Conservation (phyloP, 2,113 vertebrate species). For the Haemorhous mexicanus region DNA sequence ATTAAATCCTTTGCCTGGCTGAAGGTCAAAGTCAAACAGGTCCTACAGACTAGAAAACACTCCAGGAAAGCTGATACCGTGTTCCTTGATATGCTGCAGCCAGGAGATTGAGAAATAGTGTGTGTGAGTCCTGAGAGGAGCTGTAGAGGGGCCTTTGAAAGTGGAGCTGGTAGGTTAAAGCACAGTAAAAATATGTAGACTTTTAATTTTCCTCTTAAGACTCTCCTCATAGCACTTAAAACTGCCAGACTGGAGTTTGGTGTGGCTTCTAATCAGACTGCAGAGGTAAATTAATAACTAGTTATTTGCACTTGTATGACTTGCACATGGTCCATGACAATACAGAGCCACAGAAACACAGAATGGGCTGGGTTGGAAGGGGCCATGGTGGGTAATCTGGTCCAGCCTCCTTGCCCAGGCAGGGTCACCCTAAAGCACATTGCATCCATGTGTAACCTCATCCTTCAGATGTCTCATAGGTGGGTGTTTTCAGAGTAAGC, state of each 20-base stretch:
- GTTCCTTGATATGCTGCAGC: background rate
- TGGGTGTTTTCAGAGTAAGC: background rate
- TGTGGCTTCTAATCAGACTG: background rate
- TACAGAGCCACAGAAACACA: background rate
- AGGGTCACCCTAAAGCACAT: background rate
- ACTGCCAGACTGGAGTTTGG: background rate
- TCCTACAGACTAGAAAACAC: background rate
- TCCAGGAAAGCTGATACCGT: background rate
- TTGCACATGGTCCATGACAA: background rate
- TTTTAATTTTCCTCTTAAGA: background rate
- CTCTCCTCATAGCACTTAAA: background rate
- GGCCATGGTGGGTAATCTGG: background rate
- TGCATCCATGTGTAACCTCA: background rate
- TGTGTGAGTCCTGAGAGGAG: background rate
- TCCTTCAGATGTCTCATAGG: background rate
- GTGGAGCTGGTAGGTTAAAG: background rate
- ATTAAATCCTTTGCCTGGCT: background rate
- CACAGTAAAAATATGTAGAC: background rate
- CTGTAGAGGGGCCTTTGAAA: background rate
- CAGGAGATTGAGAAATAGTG: background rate
- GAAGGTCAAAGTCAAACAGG: background rate
- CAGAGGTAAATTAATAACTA: background rate
- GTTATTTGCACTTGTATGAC: background rate
- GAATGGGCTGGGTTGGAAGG: background rate
- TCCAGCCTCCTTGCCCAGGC: background rate